phyloP scores from a whole-genome alignment of 2,797 vertebrate genomes.

The Thripadectes ignobilis region DNA sequence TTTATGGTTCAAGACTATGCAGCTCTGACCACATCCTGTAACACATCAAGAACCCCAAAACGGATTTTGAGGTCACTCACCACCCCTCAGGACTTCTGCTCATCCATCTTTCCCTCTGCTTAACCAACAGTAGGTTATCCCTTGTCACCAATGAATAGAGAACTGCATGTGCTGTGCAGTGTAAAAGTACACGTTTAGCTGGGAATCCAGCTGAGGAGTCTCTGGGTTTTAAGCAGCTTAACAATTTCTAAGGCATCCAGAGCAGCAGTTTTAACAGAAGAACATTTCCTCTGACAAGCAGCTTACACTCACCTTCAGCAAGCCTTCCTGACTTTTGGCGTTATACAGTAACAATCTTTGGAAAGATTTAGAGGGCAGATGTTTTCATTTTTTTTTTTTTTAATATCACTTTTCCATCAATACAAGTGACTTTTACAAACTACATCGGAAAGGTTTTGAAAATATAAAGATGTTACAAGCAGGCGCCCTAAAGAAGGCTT shows the following conservation, averaged over 20 bases:
- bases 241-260: background rate
- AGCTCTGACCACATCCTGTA: fast-evolving
- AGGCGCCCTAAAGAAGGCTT: background rate
- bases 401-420: background rate
- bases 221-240: background rate
- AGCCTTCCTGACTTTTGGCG: background rate
- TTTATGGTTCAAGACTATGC: background rate
- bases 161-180: fast-evolving
- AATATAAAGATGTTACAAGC: background rate
- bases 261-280: background rate
- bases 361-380: background rate
- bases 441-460: background rate
- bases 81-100: background rate
- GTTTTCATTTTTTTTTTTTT: background rate
- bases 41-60: background rate
- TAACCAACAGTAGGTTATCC: background rate
- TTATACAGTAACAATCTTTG: fast-evolving
- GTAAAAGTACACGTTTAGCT: background rate
- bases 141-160: background rate
- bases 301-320: background rate
- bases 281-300: background rate
- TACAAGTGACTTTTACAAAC: background rate
- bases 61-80: background rate
- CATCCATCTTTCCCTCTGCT: background rate
- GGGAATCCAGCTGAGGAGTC: background rate